phyloP scores from a whole-genome alignment of 2,113 vertebrate genomes.

The Brachyistius frenatus region DNA sequence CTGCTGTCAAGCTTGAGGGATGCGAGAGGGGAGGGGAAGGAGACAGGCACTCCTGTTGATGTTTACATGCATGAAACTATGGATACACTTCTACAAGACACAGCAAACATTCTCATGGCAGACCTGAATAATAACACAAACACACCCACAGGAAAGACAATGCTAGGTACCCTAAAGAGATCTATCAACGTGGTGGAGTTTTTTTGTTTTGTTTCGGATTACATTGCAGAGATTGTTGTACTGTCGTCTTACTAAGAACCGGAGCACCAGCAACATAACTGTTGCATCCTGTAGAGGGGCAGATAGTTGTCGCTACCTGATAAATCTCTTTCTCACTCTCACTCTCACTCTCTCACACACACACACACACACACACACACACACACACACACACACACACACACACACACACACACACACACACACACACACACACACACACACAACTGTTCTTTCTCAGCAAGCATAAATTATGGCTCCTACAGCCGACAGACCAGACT shows the following conservation, averaged over 20 bases:
- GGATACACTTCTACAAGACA: neutral
- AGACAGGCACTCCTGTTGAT: neutral
- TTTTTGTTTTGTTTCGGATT: constrained; percentile 26
- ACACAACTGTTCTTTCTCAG: neutral
- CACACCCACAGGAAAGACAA: constrained; percentile 3
- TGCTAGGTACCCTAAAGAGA: neutral
- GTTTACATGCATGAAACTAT: constrained; percentile 20
- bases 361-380: neutral
- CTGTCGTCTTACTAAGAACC: constrained; percentile 25
- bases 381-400: constrained; percentile 11
- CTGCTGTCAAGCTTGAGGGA: constrained; percentile 43
- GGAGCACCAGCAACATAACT: constrained; percentile 31
- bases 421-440: constrained; percentile 8
- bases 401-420: neutral
- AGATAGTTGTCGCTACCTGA: neutral
- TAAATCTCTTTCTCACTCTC: too few species aligned
- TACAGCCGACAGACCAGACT: constrained; percentile 1
- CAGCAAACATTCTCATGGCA: constrained; percentile 5
- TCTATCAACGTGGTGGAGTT: constrained; percentile 22
- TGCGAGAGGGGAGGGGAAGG: constrained; percentile 5
- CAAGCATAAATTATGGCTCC: constrained; percentile 19
- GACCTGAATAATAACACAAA: constrained; percentile 31
- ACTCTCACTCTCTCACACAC: neutral
- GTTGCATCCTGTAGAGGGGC: constrained; percentile 3
- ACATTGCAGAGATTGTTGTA: constrained; percentile 16